Conservation (phyloP, 2,113 vertebrate genomes). For the Mellivora capensis region DNA sequence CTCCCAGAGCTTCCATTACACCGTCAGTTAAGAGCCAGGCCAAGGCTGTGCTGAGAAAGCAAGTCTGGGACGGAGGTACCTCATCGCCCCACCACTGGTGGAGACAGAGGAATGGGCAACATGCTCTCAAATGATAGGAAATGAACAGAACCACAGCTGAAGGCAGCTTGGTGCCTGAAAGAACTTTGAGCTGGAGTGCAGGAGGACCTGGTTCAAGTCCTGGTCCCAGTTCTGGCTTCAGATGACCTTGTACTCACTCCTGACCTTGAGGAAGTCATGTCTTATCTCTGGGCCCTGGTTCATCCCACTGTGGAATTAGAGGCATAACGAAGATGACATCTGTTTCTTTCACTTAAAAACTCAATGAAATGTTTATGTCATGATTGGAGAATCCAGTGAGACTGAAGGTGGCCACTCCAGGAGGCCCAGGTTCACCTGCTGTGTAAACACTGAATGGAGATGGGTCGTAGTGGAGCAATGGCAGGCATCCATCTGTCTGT, state of each 20-base stretch:
- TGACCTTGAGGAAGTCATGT: neutral
- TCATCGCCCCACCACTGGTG: rapidly evolving
- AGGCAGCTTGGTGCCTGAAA: neutral
- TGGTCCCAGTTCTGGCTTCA: neutral
- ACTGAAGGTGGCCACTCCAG: neutral
- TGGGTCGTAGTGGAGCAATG: rapidly evolving
- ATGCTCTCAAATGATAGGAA: neutral
- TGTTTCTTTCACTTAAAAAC: neutral
- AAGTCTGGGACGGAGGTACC: neutral
- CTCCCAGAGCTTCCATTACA: neutral
- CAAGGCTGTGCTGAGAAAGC: neutral
- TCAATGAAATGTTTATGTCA: neutral
- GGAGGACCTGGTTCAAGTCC: neutral
- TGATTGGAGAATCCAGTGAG: neutral
- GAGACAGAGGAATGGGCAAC: neutral
- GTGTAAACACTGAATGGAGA: rapidly evolving
- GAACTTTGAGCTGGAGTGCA: neutral
- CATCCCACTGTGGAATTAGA: neutral
- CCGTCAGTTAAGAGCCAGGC: neutral
- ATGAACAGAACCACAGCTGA: neutral
- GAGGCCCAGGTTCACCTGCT: neutral
- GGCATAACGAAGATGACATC: neutral
- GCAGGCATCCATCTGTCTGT: neutral
- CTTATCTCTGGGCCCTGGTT: neutral
- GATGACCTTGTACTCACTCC: neutral